A percentile compares a stretch with the other conserved stretches of the same genome.
phyloP scores from a whole-genome alignment of 2,113 vertebrate species.

The Saimiri boliviensis region DNA sequence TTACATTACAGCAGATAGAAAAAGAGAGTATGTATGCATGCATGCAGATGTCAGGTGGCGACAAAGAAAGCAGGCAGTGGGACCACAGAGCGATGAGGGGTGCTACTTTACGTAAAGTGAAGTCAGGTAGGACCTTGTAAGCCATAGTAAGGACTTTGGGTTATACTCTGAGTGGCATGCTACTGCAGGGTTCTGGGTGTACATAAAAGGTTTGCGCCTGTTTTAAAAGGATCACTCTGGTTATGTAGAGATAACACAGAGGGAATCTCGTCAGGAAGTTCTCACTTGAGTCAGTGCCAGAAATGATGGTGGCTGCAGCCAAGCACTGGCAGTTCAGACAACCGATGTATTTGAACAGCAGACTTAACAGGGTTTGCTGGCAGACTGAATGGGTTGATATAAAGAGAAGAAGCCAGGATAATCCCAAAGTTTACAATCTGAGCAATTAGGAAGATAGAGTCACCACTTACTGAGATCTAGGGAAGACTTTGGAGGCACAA shows the following conservation, averaged over 20 bases:
- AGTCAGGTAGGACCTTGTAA: not conserved
- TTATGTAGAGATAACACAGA: not conserved
- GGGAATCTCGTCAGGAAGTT: not conserved
- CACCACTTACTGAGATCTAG: not conserved
- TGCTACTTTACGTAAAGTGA: not conserved
- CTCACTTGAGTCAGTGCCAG: rapidly evolving
- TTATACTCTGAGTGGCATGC: not conserved
- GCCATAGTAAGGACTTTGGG: not conserved
- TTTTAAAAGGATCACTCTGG: not conserved
- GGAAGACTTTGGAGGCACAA: not conserved
- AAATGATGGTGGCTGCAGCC: not conserved
- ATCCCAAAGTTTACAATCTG: not conserved
- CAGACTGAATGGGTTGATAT: not conserved
- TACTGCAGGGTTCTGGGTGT: not conserved
- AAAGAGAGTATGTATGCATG: not conserved
- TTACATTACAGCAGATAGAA: not conserved
- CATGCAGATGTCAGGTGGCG: not conserved
- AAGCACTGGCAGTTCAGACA: not conserved
- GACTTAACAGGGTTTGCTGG: not conserved
- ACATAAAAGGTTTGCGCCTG: not conserved
- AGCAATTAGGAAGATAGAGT: not conserved
- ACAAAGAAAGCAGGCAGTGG: not conserved
- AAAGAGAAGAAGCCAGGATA: not conserved
- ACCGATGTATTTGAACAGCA: not conserved
- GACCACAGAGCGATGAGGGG: not conserved